Evolutionary conservation across 2,113 vertebrate species (phyloP), one percentile per base, ranked within the genome.

Genomic region (Sinocyclocheilus grahami): DNA sequence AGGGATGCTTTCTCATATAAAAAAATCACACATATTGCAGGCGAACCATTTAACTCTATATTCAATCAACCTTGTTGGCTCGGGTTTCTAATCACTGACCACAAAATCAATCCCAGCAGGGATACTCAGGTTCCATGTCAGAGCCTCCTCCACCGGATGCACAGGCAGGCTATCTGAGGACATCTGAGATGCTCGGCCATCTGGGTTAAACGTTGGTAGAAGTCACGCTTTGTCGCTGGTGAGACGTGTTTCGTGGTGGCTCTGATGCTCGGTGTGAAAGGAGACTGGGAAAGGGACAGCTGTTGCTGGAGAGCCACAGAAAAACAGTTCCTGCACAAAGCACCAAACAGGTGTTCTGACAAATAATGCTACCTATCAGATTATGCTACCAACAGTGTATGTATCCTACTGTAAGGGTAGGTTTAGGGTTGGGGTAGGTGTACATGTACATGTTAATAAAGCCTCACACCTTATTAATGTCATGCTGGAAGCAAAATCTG

Each of bases 21-120:
- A 42, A 42, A 42, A 13, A 65, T 10, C 79, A 27, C 42, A 53
- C 42, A 30, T 51, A 82, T 33, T 33, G 24, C 0, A 27, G 8
- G 53, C 5, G n/a, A 62, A 79, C 30, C 77, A 39, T 79, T 39
- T 39, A n/a, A 79, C n/a, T 65, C 78, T 42, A 10, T 63, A 82
- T 82, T 69, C 16, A 67, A 69, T 82, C 80, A 82, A 82, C 16
- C 6, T n/a, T 24, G 48, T 83, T 83, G 81, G 81, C 63, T 71
- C 24, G 1, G 58, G 51, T 83, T 83, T 51, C 67, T 39, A 74
- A 83, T 83, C 82, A 55, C 62, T 60, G 30, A 69, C 67, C 48
- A 88, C 87, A 72, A 83, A 86, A 85, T 51, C 80, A 86, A 85
- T 51, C 80, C 75, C 79, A 83, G 53, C 84, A 85, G 87, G 82